Evolutionary conservation across 2,113 vertebrate genomes (phyloP).

Genomic region (Coptodon rendalli): DNA sequence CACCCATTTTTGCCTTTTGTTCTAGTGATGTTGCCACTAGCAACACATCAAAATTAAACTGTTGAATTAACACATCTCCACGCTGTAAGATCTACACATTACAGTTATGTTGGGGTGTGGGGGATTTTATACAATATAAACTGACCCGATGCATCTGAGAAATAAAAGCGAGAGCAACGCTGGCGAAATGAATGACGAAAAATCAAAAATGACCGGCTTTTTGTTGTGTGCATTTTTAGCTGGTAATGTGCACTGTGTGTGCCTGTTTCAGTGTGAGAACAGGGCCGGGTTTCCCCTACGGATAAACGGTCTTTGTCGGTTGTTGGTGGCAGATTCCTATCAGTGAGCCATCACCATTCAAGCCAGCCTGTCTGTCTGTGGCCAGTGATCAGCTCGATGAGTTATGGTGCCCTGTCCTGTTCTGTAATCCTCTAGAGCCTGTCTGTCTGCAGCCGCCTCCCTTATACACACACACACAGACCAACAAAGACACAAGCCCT

Average conservation of each 20-base stretch:
- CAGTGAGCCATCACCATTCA: conserved; percentile 63
- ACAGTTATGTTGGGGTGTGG: not conserved
- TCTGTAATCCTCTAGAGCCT: conserved; percentile 69
- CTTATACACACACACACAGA: conserved; percentile 59
- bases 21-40: not conserved
- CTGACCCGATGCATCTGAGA: not conserved
- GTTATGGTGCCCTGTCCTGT: conserved; percentile 65
- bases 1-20: not conserved
- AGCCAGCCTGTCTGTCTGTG: conserved; percentile 62
- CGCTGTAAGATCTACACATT: not conserved
- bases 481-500: conserved; percentile 51
- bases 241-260: not conserved
- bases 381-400: conserved; percentile 52
- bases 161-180: not conserved
- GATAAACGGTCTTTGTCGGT: conserved; percentile 63
- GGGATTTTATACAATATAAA: not conserved
- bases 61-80: not conserved
- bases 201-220: not conserved
- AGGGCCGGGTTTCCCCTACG: conserved; percentile 48
- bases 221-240: not conserved
- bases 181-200: not conserved
- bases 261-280: conserved; percentile 36
- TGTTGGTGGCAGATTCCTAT: conserved; percentile 65
- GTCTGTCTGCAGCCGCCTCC: conserved; percentile 65
- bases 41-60: not conserved